Evolutionary conservation across 1,140 invertebrate species (phyloP).

Genomic region (Drepana arcuata): DNA sequence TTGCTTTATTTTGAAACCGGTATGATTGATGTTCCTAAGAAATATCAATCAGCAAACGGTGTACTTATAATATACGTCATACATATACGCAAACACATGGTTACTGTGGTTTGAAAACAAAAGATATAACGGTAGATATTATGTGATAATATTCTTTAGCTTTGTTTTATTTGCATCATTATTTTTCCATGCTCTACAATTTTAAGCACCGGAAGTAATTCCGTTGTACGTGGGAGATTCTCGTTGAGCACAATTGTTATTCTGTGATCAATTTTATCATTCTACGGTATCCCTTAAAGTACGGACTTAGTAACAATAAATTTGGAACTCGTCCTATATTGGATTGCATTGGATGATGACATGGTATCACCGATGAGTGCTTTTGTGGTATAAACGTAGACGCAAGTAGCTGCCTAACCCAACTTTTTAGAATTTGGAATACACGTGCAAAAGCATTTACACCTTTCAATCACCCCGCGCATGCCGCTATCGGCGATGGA

Average conservation of each 20-base stretch:
- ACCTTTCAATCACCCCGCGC: slow-evolving; percentile 29
- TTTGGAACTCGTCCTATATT: too few relatives aligned
- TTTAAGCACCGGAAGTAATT: slow-evolving; percentile 38
- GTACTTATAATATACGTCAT: neutral
- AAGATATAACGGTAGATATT: slow-evolving; percentile 27
- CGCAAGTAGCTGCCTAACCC: too few relatives aligned
- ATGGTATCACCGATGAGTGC: too few relatives aligned
- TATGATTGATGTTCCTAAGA: slow-evolving; percentile 29
- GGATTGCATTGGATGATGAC: too few relatives aligned
- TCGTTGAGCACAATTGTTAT: slow-evolving; percentile 30
- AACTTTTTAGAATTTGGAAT: too few relatives aligned
- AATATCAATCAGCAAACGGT: slow-evolving; percentile 16
- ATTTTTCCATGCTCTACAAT: slow-evolving; percentile 28
- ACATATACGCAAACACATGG: slow-evolving; percentile 13
- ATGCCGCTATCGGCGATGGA: slow-evolving; percentile 36
- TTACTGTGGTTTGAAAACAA: slow-evolving; percentile 27
- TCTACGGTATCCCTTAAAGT: too few relatives aligned
- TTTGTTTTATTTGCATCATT: slow-evolving; percentile 28
- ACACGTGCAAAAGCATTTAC: too few relatives aligned
- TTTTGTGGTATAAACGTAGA: too few relatives aligned
- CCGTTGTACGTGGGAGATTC: slow-evolving; percentile 35
- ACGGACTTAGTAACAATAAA: too few relatives aligned
- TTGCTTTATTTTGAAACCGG: slow-evolving; percentile 11
- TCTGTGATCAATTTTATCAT: too few relatives aligned
- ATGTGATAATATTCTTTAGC: slow-evolving; percentile 25